Evolutionary conservation across 2,888 invertebrate genomes (phyloP).

Genomic region (Deilephila porcellus): DNA sequence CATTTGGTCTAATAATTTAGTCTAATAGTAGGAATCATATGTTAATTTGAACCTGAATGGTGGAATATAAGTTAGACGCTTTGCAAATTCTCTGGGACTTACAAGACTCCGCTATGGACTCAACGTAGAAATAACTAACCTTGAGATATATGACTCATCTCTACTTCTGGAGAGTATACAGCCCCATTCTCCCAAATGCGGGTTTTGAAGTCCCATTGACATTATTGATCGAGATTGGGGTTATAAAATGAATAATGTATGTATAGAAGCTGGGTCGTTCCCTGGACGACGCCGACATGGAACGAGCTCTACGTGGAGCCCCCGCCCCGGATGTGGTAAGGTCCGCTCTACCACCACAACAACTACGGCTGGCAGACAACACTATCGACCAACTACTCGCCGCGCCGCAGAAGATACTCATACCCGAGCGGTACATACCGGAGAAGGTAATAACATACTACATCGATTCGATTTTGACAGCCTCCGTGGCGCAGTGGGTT

Average conservation of each 20-base stretch:
- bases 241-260: not conserved
- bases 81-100: too few relatives aligned
- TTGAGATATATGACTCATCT: too few relatives aligned
- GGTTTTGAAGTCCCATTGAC: not conserved
- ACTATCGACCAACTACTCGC: conserved; percentile 95
- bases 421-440: conserved; percentile 96
- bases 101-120: too few relatives aligned
- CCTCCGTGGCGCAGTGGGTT: too few relatives aligned
- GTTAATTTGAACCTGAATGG: too few relatives aligned
- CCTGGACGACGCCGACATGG: conserved; percentile 94
- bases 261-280: conserved; percentile 85
- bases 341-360: conserved; percentile 87
- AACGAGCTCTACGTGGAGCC: conserved; percentile 89
- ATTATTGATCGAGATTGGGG: not conserved
- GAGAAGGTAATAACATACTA: conserved; percentile 86
- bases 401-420: conserved; percentile 95
- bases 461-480: too few relatives aligned
- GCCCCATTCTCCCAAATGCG: too few relatives aligned
- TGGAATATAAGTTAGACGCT: too few relatives aligned
- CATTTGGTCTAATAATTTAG: too few relatives aligned
- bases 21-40: too few relatives aligned
- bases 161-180: too few relatives aligned
- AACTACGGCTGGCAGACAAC: conserved; percentile 87
- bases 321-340: conserved; percentile 93
- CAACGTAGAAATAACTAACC: too few relatives aligned